Base-by-base conservation (phyloP, 35 echinoderm and acorn worm genomes). In the Holothuria glaberrima region DNA sequence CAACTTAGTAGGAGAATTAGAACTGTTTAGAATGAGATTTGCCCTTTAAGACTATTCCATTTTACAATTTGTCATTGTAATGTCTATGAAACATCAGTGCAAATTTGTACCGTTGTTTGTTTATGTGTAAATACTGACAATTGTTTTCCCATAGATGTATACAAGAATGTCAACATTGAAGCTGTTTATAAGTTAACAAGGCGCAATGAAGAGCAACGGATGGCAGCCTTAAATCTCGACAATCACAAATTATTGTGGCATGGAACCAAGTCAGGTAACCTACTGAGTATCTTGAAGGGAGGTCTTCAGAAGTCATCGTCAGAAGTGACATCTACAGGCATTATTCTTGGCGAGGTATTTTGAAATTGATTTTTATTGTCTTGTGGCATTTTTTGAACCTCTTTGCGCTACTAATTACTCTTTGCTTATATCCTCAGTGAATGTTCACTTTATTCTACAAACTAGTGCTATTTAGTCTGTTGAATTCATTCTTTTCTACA, bases 311-410 rank as follows among this genome's bases (percentile, higher is more conserved):
- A 57, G 19, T 59, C 54, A 7, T 54, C 27, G 9, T 59, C 84
- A 52, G 97, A 94, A 80, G 91, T 82, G 7, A 81, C 80, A 0
- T 22, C 83, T 16, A 92, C 93, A 17, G 93, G 93, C 12, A 70
- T 62, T 34, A 90, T 79, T 27, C 89, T 93, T 82, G 96, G 96
- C 69, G 71, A 78, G 81, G 96, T 98, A 81, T 20, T 12, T 58
- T 50, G 12, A 54, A 14, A 21, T 74, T 89, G 19, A 48, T 54
- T 24, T 4, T 72, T n/a, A n/a, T n/a, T n/a, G n/a, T n/a, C n/a
- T n/a, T n/a, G n/a, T n/a, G n/a, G n/a, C n/a, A n/a, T n/a, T n/a
- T n/a, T n/a, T n/a, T n/a, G n/a, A n/a, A n/a, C n/a, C n/a, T n/a
- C n/a, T n/a, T n/a, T n/a, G n/a, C n/a, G n/a, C n/a, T n/a, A n/a